Evolutionary conservation across 2,797 vertebrate genomes (phyloP).

Genomic region (Tokudaia tokunoshimensis): DNA sequence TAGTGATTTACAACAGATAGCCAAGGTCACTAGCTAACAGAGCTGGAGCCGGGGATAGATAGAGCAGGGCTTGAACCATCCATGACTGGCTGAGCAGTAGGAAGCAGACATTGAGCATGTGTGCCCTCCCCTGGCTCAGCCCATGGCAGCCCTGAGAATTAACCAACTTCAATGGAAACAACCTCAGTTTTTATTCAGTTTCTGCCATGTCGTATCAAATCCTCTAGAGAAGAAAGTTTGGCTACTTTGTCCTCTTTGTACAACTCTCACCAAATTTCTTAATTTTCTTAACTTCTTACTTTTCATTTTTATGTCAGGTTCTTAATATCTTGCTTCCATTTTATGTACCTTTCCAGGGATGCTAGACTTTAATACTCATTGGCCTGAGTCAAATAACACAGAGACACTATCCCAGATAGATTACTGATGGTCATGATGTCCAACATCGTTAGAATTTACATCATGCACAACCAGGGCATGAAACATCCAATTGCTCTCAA

Average conservation of each 20-base stretch:
- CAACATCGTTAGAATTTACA: background rate
- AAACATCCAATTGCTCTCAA: background rate
- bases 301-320: background rate
- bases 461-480: background rate
- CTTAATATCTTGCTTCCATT: background rate
- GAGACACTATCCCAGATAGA: background rate
- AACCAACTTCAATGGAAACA: background rate
- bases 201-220: background rate
- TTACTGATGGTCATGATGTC: background rate
- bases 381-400: background rate
- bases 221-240: background rate
- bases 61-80: background rate
- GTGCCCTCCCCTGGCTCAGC: background rate
- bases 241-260: background rate
- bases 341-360: background rate
- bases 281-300: background rate
- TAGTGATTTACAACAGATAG: background rate
- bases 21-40: background rate
- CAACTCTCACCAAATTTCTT: background rate
- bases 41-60: background rate
- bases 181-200: background rate
- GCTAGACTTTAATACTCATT: too few species aligned
- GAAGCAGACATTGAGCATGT: background rate
- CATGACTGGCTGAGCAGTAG: background rate
- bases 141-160: too few species aligned